Conservation (phyloP, 2,888 invertebrate genomes). For the Acleris laterana region DNA sequence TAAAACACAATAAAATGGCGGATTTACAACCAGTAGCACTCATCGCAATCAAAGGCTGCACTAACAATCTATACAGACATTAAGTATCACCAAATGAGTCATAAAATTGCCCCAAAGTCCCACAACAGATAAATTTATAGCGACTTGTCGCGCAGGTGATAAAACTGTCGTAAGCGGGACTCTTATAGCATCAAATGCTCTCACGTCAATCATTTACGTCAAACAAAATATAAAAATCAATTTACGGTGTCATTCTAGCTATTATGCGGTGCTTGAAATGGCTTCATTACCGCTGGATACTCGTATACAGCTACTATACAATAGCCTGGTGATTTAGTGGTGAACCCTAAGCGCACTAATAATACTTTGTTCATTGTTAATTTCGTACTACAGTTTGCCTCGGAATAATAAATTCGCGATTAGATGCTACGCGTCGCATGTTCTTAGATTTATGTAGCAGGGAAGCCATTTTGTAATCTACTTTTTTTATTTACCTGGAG, state of each 20-base stretch:
- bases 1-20: slow-evolving; percentile 27
- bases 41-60: slow-evolving; percentile 55
- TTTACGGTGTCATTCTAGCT: slow-evolving; percentile 68
- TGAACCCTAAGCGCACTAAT: slow-evolving; percentile 63
- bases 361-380: slow-evolving; percentile 80
- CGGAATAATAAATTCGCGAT: slow-evolving; percentile 80
- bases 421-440: slow-evolving; percentile 76
- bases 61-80: slow-evolving; percentile 61
- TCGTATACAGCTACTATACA: slow-evolving; percentile 55
- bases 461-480: slow-evolving; percentile 63
- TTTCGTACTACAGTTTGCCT: slow-evolving; percentile 72
- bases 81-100: slow-evolving; percentile 77
- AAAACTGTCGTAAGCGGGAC: slow-evolving; percentile 64
- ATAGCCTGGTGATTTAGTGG: slow-evolving; percentile 63
- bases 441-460: slow-evolving; percentile 68
- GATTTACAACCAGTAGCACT: slow-evolving; percentile 44
- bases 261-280: slow-evolving; percentile 72
- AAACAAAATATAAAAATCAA: slow-evolving; percentile 84
- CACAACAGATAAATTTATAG: slow-evolving; percentile 79
- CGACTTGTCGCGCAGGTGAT: slow-evolving; percentile 69
- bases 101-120: slow-evolving; percentile 80
- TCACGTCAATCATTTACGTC: slow-evolving; percentile 82
- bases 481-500: slow-evolving; percentile 73
- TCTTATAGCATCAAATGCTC: slow-evolving; percentile 55
- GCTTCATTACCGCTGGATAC: slow-evolving; percentile 77